A percentile compares a stretch with the other conserved stretches of the same genome.
Conservation (phyloP, 2,888 invertebrate genomes). For the Eueremaeus valkanovi region DNA sequence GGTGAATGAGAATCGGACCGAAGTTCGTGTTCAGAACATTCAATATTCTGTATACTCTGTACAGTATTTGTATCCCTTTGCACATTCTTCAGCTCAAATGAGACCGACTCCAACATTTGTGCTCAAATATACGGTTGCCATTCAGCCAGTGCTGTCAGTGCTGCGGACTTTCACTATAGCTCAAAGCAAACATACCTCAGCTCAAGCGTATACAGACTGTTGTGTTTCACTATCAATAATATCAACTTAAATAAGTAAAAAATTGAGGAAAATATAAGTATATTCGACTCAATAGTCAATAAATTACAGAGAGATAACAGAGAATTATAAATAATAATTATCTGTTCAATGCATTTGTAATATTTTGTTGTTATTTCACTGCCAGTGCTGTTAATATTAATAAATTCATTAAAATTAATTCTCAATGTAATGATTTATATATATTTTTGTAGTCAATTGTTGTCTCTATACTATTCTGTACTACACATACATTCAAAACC, state of each 20-base stretch:
- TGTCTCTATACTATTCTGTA: not conserved
- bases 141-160: not conserved
- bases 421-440: not conserved
- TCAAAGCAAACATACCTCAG: not conserved
- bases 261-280: not conserved
- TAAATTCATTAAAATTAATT: too few relatives aligned
- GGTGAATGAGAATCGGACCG: too few relatives aligned
- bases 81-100: slow-evolving; percentile 3
- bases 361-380: too few relatives aligned
- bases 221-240: not conserved
- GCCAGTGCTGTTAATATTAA: too few relatives aligned
- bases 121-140: not conserved
- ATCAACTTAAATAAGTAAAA: not conserved
- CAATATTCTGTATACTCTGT: not conserved
- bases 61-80: not conserved
- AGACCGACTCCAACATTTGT: slow-evolving; percentile 22
- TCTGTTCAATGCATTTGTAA: too few relatives aligned
- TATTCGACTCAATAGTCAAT: too few relatives aligned
- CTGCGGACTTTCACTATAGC: slow-evolving; percentile 14
- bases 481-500: not conserved
- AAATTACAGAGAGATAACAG: too few relatives aligned
- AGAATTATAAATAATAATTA: too few relatives aligned
- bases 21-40: too few relatives aligned
- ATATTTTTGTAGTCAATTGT: too few relatives aligned
- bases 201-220: slow-evolving; percentile 4